phyloP scores from a whole-genome alignment of 2,797 vertebrate species.

The Xiphorhynchus erythropygius region DNA sequence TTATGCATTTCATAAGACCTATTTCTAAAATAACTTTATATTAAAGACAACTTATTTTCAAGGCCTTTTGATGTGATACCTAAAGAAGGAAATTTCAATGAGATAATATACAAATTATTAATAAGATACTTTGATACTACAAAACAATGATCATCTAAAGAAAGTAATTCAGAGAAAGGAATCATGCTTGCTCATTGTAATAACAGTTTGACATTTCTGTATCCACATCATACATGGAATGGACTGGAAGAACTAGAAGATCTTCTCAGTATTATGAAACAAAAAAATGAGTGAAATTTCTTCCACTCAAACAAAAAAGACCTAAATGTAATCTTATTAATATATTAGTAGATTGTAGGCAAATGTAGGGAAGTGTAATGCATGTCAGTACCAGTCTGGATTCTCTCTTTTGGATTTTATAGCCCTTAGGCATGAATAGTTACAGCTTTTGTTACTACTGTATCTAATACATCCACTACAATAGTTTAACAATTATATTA shows the following conservation, averaged over 20 bases:
- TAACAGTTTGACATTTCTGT: background rate
- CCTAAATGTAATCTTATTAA: background rate
- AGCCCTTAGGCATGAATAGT: background rate
- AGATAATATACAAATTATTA: background rate
- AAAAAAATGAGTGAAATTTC: background rate
- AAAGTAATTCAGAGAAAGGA: background rate
- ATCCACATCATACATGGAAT: background rate
- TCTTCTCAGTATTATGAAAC: background rate
- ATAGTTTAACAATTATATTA: background rate
- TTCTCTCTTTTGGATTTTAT: background rate
- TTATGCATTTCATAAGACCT: background rate
- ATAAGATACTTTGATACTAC: background rate
- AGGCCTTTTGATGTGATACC: background rate
- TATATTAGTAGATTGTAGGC: background rate
- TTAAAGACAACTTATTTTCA: background rate
- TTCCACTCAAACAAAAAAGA: background rate
- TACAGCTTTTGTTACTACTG: background rate
- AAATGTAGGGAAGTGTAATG: background rate
- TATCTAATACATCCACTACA: background rate
- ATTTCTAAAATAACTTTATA: background rate
- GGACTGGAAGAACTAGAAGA: background rate
- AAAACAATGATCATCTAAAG: background rate
- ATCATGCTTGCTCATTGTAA: background rate
- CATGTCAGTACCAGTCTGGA: background rate
- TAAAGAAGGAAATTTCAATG: background rate